Evolutionary conservation across 2,113 vertebrate genomes (phyloP), one percentile per base, ranked within the genome.

Genomic region (Motacilla tschutschensis): DNA sequence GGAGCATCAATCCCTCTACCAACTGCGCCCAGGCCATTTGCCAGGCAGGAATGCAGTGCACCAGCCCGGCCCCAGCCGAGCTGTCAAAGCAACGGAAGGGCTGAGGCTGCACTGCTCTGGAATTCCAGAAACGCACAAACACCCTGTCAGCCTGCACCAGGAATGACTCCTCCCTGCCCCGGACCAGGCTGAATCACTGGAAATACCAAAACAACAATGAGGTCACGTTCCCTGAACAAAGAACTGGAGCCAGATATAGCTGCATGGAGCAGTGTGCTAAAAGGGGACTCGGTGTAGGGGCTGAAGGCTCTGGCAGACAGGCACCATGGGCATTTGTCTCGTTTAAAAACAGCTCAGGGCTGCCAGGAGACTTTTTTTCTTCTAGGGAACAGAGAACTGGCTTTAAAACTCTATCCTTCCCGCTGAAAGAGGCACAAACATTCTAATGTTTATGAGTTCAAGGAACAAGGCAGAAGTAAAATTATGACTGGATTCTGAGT

Each of bases 181-280:
- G 31, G 85, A 79, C 86, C 35, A 4, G 92, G 81, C 90, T 94
- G 92, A 94, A 94, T 93, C 94, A 92, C 83, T 92, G 92, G 94
- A 94, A 94, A 95, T 92, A 95, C 90, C 93, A 94, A 92, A 95
- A 94, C 93, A 95, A 91, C 13, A 40, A 93, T 91, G 92, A 95
- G 93, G 90, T 95, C 94, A 91, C 88, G 51, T 92, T 93, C 90
- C 80, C 83, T 8, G 43, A 84, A 79, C 80, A 59, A 86, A 51
- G 51, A 81, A 51, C 55, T 16, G 59, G 40, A 79, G 88, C 83
- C 70, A 91, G 90, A 93, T 92, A 93, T 79, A 95, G 92, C 60
- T 6, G 36, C 2, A 10, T 4, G 15, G 74, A 91, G 81, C 85
- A 69, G 64, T 4, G 3, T 62, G 74, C 90, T 94, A 88, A 90